Percentiles rank a stretch among this genome's conserved stretches.
Conservation (phyloP, 2,797 vertebrate genomes). For the Crax fasciolata region DNA sequence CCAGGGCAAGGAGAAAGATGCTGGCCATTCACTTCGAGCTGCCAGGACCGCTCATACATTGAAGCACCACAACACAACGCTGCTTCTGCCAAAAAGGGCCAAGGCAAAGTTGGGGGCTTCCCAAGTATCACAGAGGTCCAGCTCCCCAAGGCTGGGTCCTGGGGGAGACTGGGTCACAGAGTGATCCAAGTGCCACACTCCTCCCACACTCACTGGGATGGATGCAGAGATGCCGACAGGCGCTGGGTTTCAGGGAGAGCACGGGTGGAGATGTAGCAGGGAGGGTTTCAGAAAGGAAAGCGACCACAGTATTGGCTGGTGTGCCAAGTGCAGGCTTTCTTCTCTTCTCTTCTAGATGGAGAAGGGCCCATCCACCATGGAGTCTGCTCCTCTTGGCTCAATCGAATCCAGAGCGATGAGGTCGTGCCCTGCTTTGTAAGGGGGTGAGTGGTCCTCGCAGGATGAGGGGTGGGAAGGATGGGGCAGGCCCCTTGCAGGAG, state of each 20-base stretch:
- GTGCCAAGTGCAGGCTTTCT: background rate
- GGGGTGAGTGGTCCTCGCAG: slow-evolving; percentile 84
- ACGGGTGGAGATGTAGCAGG: background rate
- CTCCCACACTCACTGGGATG: background rate
- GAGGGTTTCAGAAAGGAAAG: background rate
- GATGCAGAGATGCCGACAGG: background rate
- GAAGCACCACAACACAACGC: background rate
- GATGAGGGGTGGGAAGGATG: background rate
- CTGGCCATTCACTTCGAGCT: background rate
- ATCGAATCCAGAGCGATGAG: slow-evolving; percentile 91
- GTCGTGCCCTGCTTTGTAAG: slow-evolving; percentile 96
- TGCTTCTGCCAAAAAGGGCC: background rate
- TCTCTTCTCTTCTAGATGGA: slow-evolving; percentile 86
- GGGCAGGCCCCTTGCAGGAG: background rate
- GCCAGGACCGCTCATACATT: background rate
- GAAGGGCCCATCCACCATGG: slow-evolving; percentile 94
- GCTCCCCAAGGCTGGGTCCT: background rate
- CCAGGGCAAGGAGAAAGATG: background rate
- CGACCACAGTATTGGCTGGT: fast-evolving
- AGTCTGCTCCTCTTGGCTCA: slow-evolving; percentile 98
- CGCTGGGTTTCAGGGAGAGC: background rate
- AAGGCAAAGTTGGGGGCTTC: background rate
- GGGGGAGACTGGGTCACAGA: background rate
- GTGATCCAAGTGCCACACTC: background rate
- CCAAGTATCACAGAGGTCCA: background rate